Percentiles rank a stretch among this genome's conserved stretches.
phyloP scores from a whole-genome alignment of 2,113 vertebrate species.

The Erinaceus europaeus region DNA sequence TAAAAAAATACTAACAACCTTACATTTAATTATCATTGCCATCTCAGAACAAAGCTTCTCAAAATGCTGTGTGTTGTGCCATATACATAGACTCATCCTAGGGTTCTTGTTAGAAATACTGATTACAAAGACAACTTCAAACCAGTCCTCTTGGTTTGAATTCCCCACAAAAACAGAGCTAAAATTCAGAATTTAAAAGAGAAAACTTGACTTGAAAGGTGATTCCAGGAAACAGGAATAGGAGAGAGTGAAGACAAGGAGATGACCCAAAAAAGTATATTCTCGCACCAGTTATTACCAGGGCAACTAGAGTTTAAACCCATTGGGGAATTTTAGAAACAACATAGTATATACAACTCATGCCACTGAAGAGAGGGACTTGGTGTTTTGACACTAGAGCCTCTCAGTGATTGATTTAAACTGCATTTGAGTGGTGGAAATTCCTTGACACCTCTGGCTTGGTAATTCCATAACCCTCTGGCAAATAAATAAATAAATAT shows the following conservation, averaged over 20 bases:
- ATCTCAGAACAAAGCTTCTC: background rate
- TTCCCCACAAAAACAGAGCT: background rate
- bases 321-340: constrained; percentile 14
- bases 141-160: background rate
- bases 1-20: constrained; percentile 4
- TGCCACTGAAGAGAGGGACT: background rate
- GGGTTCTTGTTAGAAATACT: constrained; percentile 8
- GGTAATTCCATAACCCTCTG: background rate
- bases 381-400: background rate
- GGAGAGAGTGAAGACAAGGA: background rate
- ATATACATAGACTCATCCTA: constrained; percentile 5
- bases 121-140: background rate
- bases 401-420: background rate
- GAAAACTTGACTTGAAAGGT: background rate
- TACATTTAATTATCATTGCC: constrained; percentile 10
- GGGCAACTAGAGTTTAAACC: background rate
- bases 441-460: background rate
- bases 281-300: background rate
- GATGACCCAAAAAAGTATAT: background rate
- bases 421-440: background rate
- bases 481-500: background rate
- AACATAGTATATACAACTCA: background rate
- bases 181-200: background rate
- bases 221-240: background rate
- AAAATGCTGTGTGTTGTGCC: background rate